Base-by-base conservation (phyloP, 2,888 invertebrate species). In the Caenorhabditis sp. region DNA sequence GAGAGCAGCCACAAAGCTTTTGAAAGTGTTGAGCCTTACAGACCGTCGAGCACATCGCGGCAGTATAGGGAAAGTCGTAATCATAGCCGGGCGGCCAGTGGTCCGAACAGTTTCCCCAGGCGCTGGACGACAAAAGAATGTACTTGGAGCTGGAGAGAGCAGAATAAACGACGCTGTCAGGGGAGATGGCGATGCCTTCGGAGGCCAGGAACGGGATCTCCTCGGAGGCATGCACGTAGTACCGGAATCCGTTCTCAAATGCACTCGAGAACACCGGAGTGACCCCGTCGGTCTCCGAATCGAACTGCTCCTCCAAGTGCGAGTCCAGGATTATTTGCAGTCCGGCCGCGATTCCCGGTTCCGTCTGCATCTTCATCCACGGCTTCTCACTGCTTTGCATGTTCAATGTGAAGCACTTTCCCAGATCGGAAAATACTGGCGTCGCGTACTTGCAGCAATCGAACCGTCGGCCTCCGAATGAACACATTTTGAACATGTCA, bases 231-330 rank as follows among this genome's bases (percentile, higher is more conserved):
- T 88, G 86, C 7, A 87, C 82, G 61, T 81, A 88, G 62, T 81
- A 88, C 35, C 86, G 79, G 66, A 86, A 87, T 7, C 87, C 87
- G 52, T 82, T 85, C 58, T 88, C 87, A 66, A 85, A 84, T 20
- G 81, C 80, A 62, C 83, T 83, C n/a, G 83, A 62, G 55, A 85
- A 85, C 2, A 82, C 79, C 7, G 82, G 82, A 15, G 65, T 75
- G 11, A 74, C 68, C 8, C 74, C 78, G 30, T 80, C 78, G 9
- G 55, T 66, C 45, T 66, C 79, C 70, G 50, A 73, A 48, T 81
- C 79, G 39, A 81, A 83, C 41, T 87, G 84, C 46, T 87, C 85
- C 39, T 87, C 87, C 9, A 79, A 52, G 56, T 85, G 87, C 32
- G 84, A 76, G 66, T 87, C 86, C 17, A 86, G 82, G 41, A 85